These are phyloP conservation scores for Bradysia coprophila DNA, from an alignment of 1,140 invertebrate genomes.

Conservation along the genomic window DNA sequence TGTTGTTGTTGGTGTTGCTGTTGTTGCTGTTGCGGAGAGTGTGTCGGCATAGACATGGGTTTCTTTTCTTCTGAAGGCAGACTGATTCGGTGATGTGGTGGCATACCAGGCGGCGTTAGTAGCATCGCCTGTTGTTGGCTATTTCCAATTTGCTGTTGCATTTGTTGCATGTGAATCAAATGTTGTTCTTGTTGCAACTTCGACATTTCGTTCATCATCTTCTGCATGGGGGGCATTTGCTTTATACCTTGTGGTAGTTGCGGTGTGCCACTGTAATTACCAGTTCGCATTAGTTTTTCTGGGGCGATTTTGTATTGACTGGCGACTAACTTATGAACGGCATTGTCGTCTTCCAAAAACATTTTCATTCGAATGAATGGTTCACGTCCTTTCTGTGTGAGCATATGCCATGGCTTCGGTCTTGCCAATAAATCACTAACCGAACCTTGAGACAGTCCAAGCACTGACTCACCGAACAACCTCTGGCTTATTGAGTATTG, in stretches of 20 bases:
- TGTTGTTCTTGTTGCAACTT: constrained; percentile 52
- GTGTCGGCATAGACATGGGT: constrained; percentile 22
- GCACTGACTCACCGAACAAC: constrained; percentile 91
- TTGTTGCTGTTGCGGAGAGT: constrained; percentile 26
- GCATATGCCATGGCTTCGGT: constrained; percentile 94
- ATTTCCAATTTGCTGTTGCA: constrained; percentile 25
- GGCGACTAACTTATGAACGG: constrained; percentile 88
- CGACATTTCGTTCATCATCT: constrained; percentile 48
- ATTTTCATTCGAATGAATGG: constrained; percentile 97
- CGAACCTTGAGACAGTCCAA: constrained; percentile 90
- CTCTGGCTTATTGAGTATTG: constrained; percentile 98
- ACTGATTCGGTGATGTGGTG: constrained; percentile 39
- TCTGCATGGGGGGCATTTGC: constrained; percentile 55
- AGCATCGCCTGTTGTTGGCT: constrained; percentile 38
- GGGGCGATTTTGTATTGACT: constrained; percentile 96
- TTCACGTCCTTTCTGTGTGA: constrained; percentile 91
- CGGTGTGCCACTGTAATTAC: constrained; percentile 72
- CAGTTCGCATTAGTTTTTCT: constrained; percentile 87
- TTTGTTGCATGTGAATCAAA: constrained; percentile 29
- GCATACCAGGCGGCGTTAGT: constrained; percentile 39
- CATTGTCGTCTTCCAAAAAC: constrained; percentile 93
- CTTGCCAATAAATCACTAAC: constrained; percentile 87
- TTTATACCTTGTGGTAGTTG: constrained; percentile 51
- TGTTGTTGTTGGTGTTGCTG: constrained; percentile 37
- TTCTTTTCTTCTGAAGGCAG: constrained; percentile 35